A percentile compares a stretch with the other conserved stretches of the same genome.
Evolutionary conservation across 2,797 vertebrate species (phyloP).

Genomic region (Tenualosa ilisha): DNA sequence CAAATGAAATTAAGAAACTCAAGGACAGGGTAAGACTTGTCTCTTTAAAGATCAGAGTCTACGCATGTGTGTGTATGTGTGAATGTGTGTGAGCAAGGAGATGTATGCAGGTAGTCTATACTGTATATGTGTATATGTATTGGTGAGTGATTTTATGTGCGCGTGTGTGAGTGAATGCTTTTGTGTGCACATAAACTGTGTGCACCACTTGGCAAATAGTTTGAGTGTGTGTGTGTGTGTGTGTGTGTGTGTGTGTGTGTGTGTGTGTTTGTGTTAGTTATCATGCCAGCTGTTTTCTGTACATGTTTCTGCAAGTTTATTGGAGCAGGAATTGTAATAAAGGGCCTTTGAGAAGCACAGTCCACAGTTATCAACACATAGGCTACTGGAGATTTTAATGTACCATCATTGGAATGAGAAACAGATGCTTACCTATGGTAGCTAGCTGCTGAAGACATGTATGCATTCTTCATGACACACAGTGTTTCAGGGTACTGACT

Average conservation of each 20-base stretch:
- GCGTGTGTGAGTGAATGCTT: no score
- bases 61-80: background rate
- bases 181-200: no score
- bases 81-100: background rate
- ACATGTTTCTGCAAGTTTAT: background rate
- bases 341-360: background rate
- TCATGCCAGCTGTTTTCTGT: constrained; percentile 7
- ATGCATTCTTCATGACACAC: background rate
- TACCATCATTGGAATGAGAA: background rate
- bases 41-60: background rate
- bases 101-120: background rate
- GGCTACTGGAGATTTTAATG: background rate
- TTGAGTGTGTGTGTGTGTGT: background rate
- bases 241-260: background rate
- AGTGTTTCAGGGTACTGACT: background rate
- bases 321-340: background rate
- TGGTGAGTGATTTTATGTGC: background rate
- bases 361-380: background rate
- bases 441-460: background rate
- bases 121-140: background rate
- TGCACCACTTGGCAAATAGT: no score
- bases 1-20: constrained; percentile 94
- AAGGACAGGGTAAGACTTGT: constrained; percentile 90
- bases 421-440: background rate
- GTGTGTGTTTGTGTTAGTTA: background rate